Evolutionary conservation across 2,113 vertebrate genomes (phyloP).

Genomic region (Chionomys nivalis): DNA sequence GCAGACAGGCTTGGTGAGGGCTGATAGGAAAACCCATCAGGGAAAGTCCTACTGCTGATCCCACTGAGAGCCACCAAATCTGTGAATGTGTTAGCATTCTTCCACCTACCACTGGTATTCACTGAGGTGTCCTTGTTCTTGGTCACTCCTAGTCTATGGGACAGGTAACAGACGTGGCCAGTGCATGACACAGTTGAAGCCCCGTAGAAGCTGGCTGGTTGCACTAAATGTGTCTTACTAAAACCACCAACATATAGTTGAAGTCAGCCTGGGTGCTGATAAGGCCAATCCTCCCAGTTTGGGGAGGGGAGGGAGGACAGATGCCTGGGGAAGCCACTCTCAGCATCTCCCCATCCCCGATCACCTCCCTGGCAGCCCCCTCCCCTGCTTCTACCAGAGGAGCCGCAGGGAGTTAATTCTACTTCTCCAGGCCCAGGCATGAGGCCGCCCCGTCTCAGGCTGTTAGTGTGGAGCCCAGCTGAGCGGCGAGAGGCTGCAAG

Average conservation of each 20-base stretch:
- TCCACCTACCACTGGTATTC: accelerated
- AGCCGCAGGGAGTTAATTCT: constrained; percentile 67
- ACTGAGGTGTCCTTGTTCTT: too few relatives aligned
- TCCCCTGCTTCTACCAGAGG: not conserved
- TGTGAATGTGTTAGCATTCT: accelerated
- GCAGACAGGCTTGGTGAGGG: not conserved
- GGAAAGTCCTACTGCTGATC: not conserved
- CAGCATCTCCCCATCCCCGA: not conserved
- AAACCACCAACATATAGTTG: not conserved
- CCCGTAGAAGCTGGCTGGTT: not conserved
- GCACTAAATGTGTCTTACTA: not conserved
- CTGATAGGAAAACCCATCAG: accelerated
- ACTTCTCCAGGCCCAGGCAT: constrained; percentile 68
- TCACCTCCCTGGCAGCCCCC: not conserved
- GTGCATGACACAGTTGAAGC: not conserved
- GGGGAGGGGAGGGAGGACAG: accelerated
- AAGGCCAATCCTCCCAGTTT: not conserved
- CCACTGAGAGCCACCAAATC: not conserved
- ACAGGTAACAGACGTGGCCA: accelerated
- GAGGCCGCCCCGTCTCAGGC: constrained; percentile 65
- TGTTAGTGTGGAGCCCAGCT: constrained; percentile 77
- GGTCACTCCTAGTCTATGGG: accelerated
- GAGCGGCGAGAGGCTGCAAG: constrained; percentile 68
- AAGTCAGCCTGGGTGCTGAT: not conserved
- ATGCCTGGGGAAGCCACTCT: not conserved